Conservation (phyloP, 2,888 invertebrate species). For the Ochropacha duplaris region DNA sequence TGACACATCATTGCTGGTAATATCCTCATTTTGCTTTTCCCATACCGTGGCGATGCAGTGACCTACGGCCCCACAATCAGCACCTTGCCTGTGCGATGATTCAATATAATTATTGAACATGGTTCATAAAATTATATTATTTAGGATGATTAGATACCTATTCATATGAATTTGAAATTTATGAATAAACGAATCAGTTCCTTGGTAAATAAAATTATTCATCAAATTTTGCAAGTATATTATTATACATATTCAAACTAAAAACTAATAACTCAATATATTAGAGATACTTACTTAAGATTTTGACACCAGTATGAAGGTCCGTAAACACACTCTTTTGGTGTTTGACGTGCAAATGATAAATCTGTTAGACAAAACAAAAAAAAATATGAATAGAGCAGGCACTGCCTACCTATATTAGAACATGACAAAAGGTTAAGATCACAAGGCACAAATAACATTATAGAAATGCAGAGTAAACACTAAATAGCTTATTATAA, state of each 20-base stretch:
- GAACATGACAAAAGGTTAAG: too few relatives aligned
- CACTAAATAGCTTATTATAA: too few relatives aligned
- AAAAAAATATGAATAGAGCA: neutral
- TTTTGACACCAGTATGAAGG: slow-evolving; percentile 71
- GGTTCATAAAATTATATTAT: neutral
- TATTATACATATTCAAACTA: too few relatives aligned
- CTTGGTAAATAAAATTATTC: too few relatives aligned
- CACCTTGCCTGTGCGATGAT: slow-evolving; percentile 84
- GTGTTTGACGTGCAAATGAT: slow-evolving; percentile 65
- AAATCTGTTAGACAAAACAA: slow-evolving; percentile 53
- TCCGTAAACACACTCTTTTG: slow-evolving; percentile 72
- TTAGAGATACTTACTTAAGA: slow-evolving; percentile 63
- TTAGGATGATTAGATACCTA: neutral
- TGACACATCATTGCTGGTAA: slow-evolving; percentile 89
- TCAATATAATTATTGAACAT: neutral
- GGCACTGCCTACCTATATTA: too few relatives aligned
- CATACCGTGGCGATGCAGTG: slow-evolving; percentile 93
- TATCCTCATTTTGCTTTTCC: slow-evolving; percentile 85
- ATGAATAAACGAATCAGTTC: neutral
- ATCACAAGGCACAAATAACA: too few relatives aligned
- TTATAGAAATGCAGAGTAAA: too few relatives aligned
- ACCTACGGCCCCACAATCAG: slow-evolving; percentile 89
- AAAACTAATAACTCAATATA: too few relatives aligned
- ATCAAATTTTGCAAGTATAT: too few relatives aligned
- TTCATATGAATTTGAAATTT: neutral